Percentiles rank a stretch among this genome's conserved stretches.
Evolutionary conservation across 2,797 vertebrate species (phyloP).

Genomic region (Poliocrania exsul): DNA sequence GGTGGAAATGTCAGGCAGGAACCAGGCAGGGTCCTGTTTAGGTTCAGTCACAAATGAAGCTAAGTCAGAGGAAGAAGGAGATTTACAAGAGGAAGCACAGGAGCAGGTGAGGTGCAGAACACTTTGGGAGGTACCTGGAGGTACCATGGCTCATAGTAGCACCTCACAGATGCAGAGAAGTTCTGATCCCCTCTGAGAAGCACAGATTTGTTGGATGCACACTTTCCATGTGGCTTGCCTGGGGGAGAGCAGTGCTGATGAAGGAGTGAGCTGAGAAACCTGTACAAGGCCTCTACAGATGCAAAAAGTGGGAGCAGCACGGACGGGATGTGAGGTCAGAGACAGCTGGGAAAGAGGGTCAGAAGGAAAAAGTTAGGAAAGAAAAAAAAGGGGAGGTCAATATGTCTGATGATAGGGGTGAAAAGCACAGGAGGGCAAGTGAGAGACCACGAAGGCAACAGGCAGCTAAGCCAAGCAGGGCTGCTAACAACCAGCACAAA

Average conservation of each 20-base stretch:
- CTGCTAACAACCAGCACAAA: not conserved
- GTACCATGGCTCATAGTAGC: not conserved
- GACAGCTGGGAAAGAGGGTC: not conserved
- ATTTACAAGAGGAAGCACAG: not conserved
- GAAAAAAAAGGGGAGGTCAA: not conserved
- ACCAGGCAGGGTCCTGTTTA: not conserved
- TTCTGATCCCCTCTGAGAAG: fast-evolving
- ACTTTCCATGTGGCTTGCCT: fast-evolving
- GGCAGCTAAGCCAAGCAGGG: not conserved
- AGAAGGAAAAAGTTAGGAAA: not conserved
- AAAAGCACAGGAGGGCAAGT: not conserved
- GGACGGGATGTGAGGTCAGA: not conserved
- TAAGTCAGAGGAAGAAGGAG: not conserved
- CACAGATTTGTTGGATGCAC: fast-evolving
- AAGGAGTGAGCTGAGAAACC: not conserved
- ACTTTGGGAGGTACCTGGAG: not conserved
- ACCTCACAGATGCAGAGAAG: not conserved
- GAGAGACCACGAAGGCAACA: not conserved
- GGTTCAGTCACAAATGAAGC: not conserved
- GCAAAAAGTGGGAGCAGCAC: not conserved
- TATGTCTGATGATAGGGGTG: not conserved
- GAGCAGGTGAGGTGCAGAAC: not conserved
- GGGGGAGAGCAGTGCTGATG: not conserved
- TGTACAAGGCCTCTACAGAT: not conserved
- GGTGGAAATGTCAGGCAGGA: not conserved